A percentile compares a stretch with the other conserved stretches of the same genome.
Evolutionary conservation across 2,797 vertebrate genomes (phyloP).

Genomic region (Rhynchotus rufescens): DNA sequence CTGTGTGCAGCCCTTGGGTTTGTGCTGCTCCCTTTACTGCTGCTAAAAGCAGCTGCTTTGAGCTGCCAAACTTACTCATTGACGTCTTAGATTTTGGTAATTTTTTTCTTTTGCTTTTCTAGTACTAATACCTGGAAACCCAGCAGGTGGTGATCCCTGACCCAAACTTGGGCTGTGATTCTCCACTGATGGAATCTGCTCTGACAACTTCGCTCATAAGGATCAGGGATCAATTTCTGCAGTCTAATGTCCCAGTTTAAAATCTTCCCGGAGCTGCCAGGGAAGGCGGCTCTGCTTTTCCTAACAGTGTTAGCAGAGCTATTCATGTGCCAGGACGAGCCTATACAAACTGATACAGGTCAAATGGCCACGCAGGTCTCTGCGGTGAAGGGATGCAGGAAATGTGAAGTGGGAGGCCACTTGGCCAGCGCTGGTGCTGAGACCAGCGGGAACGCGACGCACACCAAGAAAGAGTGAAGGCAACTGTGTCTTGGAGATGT

Average conservation of each 20-base stretch:
- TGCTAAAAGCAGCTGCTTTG: neutral
- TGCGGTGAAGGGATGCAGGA: constrained; percentile 31
- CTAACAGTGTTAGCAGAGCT: neutral
- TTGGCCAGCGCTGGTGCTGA: constrained; percentile 38
- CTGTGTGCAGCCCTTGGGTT: rapidly evolving
- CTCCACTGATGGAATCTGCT: neutral
- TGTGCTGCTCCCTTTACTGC: neutral
- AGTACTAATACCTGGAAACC: neutral
- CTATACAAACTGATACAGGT: neutral
- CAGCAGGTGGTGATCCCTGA: neutral
- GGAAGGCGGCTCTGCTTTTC: neutral
- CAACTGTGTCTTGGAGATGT: constrained; percentile 51
- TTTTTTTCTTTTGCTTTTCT: neutral
- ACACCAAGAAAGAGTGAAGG: constrained; percentile 55
- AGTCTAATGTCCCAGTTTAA: neutral
- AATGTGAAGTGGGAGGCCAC: neutral
- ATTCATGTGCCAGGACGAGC: neutral
- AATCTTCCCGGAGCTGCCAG: neutral
- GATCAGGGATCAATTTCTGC: neutral
- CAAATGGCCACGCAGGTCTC: constrained; percentile 1
- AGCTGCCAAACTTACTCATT: neutral
- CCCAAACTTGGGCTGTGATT: neutral
- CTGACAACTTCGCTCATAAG: neutral
- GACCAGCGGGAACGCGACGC: constrained; percentile 26
- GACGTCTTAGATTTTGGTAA: neutral